Conservation (phyloP, 2,888 invertebrate species). For the Onthophagus sagittarius region DNA sequence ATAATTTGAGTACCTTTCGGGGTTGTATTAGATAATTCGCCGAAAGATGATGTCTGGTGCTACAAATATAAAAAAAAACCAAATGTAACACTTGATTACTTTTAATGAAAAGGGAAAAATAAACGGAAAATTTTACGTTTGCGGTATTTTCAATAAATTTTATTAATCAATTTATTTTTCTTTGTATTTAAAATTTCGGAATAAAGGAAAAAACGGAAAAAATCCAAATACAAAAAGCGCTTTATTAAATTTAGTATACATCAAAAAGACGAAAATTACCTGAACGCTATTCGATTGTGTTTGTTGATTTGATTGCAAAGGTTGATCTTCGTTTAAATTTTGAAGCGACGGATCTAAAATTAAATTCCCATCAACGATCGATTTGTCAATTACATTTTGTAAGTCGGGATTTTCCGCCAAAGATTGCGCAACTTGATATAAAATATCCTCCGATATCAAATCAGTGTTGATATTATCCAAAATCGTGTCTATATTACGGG, state of each 20-base stretch:
- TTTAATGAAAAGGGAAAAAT: neutral
- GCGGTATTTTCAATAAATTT: neutral
- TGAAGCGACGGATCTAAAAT: conserved; percentile 40
- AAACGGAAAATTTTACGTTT: neutral
- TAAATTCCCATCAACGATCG: conserved; percentile 44
- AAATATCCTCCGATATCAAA: conserved; percentile 65
- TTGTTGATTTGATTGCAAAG: conserved; percentile 5
- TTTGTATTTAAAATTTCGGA: neutral
- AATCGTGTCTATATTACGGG: no score
- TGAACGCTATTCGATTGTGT: conserved; percentile 20
- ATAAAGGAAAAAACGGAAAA: neutral
- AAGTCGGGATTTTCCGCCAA: conserved; percentile 64
- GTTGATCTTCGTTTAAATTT: conserved; percentile 25
- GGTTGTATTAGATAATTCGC: neutral
- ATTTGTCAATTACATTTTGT: conserved; percentile 69
- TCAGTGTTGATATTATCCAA: conserved; percentile 60
- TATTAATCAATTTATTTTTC: neutral
- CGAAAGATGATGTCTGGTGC: conserved; percentile 10
- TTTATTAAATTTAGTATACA: conserved; percentile 10
- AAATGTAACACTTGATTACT: neutral
- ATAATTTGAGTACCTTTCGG: conserved; percentile 58
- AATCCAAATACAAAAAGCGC: neutral
- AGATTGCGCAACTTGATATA: conserved; percentile 68
- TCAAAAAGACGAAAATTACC: conserved; percentile 21
- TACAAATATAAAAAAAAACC: conserved; percentile 14